Conservation (phyloP, 53 echinoderm and acorn worm genomes). For the Antedon mediterranea region DNA sequence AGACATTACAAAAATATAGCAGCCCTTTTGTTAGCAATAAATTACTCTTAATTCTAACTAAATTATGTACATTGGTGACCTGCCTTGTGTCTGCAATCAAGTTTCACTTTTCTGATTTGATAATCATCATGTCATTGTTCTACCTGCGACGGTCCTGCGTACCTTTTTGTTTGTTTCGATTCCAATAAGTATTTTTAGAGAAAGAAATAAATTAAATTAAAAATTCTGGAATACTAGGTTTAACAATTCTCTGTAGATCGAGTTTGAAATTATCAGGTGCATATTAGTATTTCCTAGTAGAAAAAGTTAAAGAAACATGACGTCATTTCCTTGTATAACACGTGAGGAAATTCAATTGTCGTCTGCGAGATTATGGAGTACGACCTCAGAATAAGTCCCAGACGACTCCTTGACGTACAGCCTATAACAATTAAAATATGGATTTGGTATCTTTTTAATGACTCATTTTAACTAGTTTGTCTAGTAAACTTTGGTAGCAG, state of each 20-base stretch:
- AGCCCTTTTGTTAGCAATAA: no score
- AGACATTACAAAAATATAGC: no score
- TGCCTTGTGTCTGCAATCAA: no score
- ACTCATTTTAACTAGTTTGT: background rate
- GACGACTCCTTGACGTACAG: background rate
- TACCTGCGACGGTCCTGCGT: no score
- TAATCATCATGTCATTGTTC: no score
- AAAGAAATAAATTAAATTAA: background rate
- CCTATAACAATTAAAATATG: background rate
- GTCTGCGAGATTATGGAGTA: background rate
- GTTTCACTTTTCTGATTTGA: no score
- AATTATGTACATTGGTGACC: no score
- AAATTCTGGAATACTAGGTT: background rate
- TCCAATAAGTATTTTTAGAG: no score
- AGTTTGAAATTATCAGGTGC: background rate
- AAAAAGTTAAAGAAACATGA: background rate
- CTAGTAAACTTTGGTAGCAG: background rate
- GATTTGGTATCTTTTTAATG: background rate
- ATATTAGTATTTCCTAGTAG: background rate
- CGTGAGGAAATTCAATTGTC: background rate
- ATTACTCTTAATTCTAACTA: no score
- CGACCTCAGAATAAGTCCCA: background rate
- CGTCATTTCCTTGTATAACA: background rate
- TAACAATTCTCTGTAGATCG: background rate
- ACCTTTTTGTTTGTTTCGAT: no score